These are phyloP conservation scores for Lepetodrilus schrolli DNA, from an alignment of 2,888 invertebrate species.

Conservation along the genomic window DNA sequence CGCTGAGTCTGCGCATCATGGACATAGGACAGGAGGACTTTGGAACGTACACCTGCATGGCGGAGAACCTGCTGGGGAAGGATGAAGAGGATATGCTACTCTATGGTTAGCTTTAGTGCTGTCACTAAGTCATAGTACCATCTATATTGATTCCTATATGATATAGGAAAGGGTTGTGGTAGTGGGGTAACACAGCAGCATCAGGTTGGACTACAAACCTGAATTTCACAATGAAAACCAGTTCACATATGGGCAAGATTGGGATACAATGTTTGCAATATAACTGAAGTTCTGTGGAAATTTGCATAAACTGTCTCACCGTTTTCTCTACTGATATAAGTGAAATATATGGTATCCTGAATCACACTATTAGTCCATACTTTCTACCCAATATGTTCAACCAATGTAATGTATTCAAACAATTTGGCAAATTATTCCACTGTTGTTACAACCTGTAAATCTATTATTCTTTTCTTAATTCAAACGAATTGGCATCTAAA, in stretches of 20 bases:
- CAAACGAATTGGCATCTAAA: no score
- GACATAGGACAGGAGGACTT: slow-evolving; percentile 55
- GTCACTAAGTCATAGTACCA: background rate
- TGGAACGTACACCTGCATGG: slow-evolving; percentile 63
- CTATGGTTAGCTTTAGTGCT: slow-evolving; percentile 48
- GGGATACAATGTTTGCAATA: no score
- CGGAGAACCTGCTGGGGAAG: slow-evolving; percentile 57
- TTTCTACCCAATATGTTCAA: no score
- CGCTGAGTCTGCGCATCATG: slow-evolving; percentile 60
- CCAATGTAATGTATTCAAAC: no score
- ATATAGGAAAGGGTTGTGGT: background rate
- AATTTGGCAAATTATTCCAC: background rate
- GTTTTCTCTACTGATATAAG: no score
- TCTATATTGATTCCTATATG: background rate
- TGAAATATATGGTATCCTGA: no score
- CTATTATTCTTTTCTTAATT: background rate
- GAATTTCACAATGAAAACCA: no score
- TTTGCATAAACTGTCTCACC: no score
- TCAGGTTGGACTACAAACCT: no score
- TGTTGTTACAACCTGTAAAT: background rate
- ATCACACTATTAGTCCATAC: no score
- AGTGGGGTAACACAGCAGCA: background rate
- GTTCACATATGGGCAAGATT: no score
- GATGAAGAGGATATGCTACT: slow-evolving; percentile 58
- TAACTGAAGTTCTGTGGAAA: no score